Percentiles rank a stretch among this genome's conserved stretches.
Conservation (phyloP, 2,797 vertebrate species). For the Leptoclinus maculatus region DNA sequence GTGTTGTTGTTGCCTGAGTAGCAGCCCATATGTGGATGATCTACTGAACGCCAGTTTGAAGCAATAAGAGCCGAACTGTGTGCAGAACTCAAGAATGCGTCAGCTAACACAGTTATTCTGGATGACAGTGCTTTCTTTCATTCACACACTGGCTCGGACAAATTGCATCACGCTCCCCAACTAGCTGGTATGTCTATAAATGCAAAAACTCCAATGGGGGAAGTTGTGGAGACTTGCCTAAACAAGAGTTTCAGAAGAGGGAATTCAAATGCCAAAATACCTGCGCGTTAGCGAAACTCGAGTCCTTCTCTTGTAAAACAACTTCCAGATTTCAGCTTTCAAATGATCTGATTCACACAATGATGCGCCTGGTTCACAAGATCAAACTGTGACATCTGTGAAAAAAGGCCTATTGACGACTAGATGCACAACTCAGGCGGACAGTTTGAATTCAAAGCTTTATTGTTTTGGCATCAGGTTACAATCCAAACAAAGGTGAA, state of each 20-base stretch:
- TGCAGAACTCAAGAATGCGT: constrained; percentile 46
- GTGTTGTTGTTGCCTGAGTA: background rate
- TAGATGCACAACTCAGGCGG: too few species aligned
- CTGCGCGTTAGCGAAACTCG: background rate
- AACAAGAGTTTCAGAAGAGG: constrained; percentile 5
- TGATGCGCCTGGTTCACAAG: background rate
- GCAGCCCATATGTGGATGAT: background rate
- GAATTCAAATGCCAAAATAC: background rate
- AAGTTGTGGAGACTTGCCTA: constrained; percentile 22
- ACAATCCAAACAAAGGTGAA: background rate
- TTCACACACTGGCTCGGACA: constrained; percentile 30
- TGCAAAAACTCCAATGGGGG: constrained; percentile 25
- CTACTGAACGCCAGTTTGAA: background rate
- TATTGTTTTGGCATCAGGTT: too few species aligned
- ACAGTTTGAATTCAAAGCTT: too few species aligned
- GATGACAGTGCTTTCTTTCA: constrained; percentile 68
- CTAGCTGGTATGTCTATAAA: constrained; percentile 53
- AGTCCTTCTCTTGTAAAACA: background rate
- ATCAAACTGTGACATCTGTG: background rate
- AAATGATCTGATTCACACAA: background rate
- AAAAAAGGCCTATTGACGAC: too few species aligned
- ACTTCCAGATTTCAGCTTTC: background rate
- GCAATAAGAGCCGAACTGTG: background rate
- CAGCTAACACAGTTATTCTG: constrained; percentile 58
- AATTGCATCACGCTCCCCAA: constrained; percentile 63